Evolutionary conservation across 2,797 vertebrate species (phyloP).

Genomic region (Oryzias dopingdopingensis): DNA sequence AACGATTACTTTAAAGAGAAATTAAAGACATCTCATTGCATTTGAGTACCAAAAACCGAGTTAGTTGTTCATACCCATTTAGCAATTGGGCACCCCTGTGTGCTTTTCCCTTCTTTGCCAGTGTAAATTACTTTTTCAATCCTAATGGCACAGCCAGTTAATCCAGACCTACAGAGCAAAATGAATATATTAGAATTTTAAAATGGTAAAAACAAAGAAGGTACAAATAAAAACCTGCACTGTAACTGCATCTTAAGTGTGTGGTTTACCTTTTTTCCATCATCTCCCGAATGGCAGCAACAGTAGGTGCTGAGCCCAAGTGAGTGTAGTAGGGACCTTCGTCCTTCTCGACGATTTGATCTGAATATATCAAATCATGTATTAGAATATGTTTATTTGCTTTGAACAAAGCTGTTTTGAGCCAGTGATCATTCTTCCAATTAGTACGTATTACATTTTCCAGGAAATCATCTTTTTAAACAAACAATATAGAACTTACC

Average conservation of each 20-base stretch:
- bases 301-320: constrained; percentile 92
- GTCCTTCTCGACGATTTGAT: constrained; percentile 99
- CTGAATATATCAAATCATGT: constrained; percentile 70
- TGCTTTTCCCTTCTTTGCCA: constrained; percentile 98
- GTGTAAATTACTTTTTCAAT: constrained; percentile 97
- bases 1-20: neutral
- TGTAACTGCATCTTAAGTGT: constrained; percentile 5
- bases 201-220: constrained; percentile 3
- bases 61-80: constrained; percentile 90
- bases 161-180: constrained; percentile 82
- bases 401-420: no score
- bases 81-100: constrained; percentile 97
- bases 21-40: neutral
- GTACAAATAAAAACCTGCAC: constrained; percentile 2
- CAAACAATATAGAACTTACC: constrained; percentile 80
- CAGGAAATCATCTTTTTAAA: constrained; percentile 4
- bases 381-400: constrained; percentile 20
- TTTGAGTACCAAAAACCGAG: constrained; percentile 1
- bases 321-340: constrained; percentile 99
- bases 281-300: constrained; percentile 89
- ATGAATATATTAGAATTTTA: constrained; percentile 18
- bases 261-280: constrained; percentile 93
- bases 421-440: no score
- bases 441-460: no score
- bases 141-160: constrained; percentile 90